phyloP scores from a whole-genome alignment of 2,888 invertebrate species.

The Leptinotarsa haldemani region DNA sequence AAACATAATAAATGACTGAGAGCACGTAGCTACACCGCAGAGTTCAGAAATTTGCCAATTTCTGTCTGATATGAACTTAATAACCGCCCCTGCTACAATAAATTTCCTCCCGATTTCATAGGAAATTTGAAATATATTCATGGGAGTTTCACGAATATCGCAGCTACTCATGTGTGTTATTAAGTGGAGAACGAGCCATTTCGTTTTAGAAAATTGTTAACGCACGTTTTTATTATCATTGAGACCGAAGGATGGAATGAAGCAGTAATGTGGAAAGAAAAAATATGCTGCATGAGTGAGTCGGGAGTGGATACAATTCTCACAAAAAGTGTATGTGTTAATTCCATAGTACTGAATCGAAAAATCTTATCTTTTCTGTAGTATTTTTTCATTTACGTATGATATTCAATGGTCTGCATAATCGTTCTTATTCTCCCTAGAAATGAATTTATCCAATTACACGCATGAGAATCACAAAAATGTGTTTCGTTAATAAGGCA shows the following conservation, averaged over 20 bases:
- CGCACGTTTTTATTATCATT: neutral
- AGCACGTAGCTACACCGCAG: neutral
- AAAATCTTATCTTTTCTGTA: too few species aligned
- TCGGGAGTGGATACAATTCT: too few species aligned
- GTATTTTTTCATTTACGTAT: too few species aligned
- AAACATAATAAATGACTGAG: neutral
- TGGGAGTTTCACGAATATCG: conserved; percentile 6
- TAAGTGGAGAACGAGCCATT: neutral
- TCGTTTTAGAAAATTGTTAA: neutral
- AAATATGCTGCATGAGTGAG: too few species aligned
- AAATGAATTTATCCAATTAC: too few species aligned
- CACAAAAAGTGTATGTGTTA: too few species aligned
- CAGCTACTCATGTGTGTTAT: conserved; percentile 10
- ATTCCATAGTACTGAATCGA: too few species aligned
- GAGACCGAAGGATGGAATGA: neutral
- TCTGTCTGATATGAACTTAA: neutral
- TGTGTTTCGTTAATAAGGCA: too few species aligned
- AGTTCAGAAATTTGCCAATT: neutral
- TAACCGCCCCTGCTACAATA: conserved; percentile 6
- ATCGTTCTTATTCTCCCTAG: too few species aligned
- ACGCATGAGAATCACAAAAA: too few species aligned
- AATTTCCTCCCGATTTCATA: neutral
- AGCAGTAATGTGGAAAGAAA: neutral
- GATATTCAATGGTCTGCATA: too few species aligned
- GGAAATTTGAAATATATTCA: conserved; percentile 3